A percentile compares a stretch with the other conserved stretches of the same genome.
Evolutionary conservation across 2,797 vertebrate species (phyloP).

Genomic region (Sphaeramia orbicularis): DNA sequence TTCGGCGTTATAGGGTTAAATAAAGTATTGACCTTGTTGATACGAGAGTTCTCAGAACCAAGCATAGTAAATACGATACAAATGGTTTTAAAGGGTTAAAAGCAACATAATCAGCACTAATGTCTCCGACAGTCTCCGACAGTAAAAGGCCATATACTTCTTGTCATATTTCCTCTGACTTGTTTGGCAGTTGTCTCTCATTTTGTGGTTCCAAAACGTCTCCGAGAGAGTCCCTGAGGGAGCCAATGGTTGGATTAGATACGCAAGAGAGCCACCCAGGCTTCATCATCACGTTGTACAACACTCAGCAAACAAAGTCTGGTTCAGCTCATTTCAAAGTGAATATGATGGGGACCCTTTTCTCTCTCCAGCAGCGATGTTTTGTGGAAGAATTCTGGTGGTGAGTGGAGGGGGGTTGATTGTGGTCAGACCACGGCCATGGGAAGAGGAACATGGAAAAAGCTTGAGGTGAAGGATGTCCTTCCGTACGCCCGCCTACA

Average conservation of each 20-base stretch:
- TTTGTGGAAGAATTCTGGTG: constrained; percentile 4
- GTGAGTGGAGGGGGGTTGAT: constrained; percentile 5
- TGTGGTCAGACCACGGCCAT: constrained; percentile 60
- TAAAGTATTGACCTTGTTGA: no score
- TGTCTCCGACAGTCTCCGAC: constrained; percentile 40
- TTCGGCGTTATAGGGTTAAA: no score
- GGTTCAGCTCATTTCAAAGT: constrained; percentile 74
- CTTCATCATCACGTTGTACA: constrained; percentile 76
- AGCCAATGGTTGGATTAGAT: constrained; percentile 45
- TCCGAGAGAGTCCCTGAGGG: constrained; percentile 32
- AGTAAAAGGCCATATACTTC: constrained; percentile 10
- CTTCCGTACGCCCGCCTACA: constrained; percentile 4
- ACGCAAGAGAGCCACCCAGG: constrained; percentile 66
- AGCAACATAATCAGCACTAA: constrained; percentile 34
- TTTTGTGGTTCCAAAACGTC: constrained; percentile 66
- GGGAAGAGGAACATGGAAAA: constrained; percentile 58
- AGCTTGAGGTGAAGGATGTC: constrained; percentile 45
- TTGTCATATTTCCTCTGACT: constrained; percentile 42
- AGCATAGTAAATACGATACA: no score
- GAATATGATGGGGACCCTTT: constrained; percentile 72
- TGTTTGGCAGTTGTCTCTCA: constrained; percentile 71
- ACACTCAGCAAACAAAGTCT: constrained; percentile 68
- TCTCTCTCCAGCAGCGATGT: constrained; percentile 33
- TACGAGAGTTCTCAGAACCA: no score
- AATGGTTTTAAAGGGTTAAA: no score